Evolutionary conservation across 1,140 invertebrate genomes (phyloP).

Genomic region (Adelges cooleyi): DNA sequence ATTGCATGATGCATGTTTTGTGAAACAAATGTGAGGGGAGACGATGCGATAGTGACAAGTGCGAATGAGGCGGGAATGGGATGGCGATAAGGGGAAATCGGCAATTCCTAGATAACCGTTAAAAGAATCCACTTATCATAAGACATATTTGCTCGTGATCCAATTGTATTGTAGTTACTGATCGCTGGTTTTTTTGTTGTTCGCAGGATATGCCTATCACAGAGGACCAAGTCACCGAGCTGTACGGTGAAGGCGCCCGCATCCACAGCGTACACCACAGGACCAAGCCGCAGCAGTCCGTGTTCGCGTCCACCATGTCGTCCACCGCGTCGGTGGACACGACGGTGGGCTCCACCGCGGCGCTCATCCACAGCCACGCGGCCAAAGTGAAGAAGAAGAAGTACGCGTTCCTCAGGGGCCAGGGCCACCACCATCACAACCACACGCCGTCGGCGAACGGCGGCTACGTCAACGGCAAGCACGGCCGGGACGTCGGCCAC

Average conservation of each 20-base stretch:
- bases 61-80: no score
- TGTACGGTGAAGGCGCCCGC: constrained; percentile 31
- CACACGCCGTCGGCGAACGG: background rate
- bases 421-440: background rate
- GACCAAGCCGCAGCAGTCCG: constrained; percentile 23
- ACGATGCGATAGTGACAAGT: no score
- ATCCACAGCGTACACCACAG: constrained; percentile 32
- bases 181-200: background rate
- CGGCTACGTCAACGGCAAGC: background rate
- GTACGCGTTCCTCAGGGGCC: constrained; percentile 19
- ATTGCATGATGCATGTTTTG: no score
- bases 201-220: constrained; percentile 25
- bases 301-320: constrained; percentile 31
- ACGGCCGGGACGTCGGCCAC: background rate
- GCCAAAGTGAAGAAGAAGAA: constrained; percentile 27
- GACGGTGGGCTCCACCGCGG: constrained; percentile 32
- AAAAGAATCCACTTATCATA: no score
- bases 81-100: no score
- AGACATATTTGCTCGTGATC: no score
- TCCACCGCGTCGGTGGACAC: constrained; percentile 32
- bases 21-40: no score
- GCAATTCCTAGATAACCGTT: no score
- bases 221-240: constrained; percentile 31
- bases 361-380: constrained; percentile 30
- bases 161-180: no score